Percentiles rank a stretch among this genome's conserved stretches.
These are phyloP conservation scores for Crepidodera aurea DNA, from an alignment of 2,888 invertebrate genomes.

Conservation along the genomic window DNA sequence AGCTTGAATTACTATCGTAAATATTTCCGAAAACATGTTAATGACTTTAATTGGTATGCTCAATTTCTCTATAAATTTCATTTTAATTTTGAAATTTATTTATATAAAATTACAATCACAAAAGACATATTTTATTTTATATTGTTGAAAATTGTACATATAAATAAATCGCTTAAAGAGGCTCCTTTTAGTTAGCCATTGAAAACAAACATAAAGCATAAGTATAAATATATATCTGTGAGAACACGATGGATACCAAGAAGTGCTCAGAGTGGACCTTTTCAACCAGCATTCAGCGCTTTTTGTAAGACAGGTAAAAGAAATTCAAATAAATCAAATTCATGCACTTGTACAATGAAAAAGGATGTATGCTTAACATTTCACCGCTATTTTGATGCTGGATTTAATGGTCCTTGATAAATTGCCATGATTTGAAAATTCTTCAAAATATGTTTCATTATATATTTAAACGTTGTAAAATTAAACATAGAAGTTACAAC, in stretches of 20 bases:
- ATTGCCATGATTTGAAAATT: background rate
- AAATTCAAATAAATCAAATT: conserved; percentile 22
- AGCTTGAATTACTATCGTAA: no score
- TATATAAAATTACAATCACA: no score
- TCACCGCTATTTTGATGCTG: background rate
- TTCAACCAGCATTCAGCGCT: conserved; percentile 9
- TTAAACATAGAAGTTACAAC: no score
- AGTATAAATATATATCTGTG: conserved; percentile 5
- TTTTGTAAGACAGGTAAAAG: conserved; percentile 21
- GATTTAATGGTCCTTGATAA: conserved; percentile 17
- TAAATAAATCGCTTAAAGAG: no score
- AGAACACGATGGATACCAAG: conserved; percentile 4
- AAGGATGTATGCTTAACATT: conserved; percentile 19
- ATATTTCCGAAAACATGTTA: no score
- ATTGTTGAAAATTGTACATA: no score
- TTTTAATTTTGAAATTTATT: no score
- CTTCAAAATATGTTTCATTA: no score
- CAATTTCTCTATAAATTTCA: no score
- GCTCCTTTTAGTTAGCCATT: background rate
- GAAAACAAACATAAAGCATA: conserved; percentile 9
- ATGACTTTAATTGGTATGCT: no score
- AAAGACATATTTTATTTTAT: no score
- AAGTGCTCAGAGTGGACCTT: conserved; percentile 1
- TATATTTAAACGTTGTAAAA: no score
- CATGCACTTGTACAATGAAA: conserved; percentile 9